Evolutionary conservation across 2,797 vertebrate species (phyloP).

Genomic region (Acanthurus tractus): DNA sequence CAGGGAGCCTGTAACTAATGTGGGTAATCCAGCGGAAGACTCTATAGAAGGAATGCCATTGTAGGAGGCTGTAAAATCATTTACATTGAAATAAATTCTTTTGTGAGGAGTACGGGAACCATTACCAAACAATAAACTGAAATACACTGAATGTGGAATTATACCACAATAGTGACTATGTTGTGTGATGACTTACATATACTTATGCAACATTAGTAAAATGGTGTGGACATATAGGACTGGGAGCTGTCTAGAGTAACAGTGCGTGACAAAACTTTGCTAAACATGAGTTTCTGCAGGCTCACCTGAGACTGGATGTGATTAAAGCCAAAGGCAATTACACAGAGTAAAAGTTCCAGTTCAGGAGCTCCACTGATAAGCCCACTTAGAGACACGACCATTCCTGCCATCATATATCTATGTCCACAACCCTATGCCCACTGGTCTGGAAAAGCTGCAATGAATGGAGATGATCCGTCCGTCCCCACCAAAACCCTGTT

Average conservation of each 20-base stretch:
- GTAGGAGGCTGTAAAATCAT: conserved; percentile 70
- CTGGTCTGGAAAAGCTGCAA: conserved; percentile 77
- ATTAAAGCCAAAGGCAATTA: conserved; percentile 60
- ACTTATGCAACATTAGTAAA: background rate
- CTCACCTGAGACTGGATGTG: conserved; percentile 52
- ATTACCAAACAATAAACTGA: conserved; percentile 52
- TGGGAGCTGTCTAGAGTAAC: background rate
- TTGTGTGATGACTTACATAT: conserved; percentile 22
- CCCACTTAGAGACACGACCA: conserved; percentile 68
- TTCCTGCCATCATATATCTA: conserved; percentile 69
- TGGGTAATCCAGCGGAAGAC: conserved; percentile 73
- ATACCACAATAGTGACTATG: conserved; percentile 4
- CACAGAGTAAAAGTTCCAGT: conserved; percentile 61
- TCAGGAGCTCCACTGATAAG: conserved; percentile 55
- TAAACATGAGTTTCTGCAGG: conserved; percentile 40
- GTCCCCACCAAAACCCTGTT: conserved; percentile 69
- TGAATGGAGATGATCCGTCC: conserved; percentile 78
- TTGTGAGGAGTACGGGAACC: conserved; percentile 31
- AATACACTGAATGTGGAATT: conserved; percentile 39
- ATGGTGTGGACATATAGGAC: conserved; percentile 1
- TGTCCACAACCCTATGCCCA: conserved; percentile 71
- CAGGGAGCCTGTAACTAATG: conserved; percentile 72
- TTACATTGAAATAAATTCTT: conserved; percentile 68
- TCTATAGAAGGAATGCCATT: conserved; percentile 61
- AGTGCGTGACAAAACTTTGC: conserved; percentile 4